Evolutionary conservation across 2,797 vertebrate species (phyloP), one percentile per base, ranked within the genome.

Genomic region (Rhynchotus rufescens): DNA sequence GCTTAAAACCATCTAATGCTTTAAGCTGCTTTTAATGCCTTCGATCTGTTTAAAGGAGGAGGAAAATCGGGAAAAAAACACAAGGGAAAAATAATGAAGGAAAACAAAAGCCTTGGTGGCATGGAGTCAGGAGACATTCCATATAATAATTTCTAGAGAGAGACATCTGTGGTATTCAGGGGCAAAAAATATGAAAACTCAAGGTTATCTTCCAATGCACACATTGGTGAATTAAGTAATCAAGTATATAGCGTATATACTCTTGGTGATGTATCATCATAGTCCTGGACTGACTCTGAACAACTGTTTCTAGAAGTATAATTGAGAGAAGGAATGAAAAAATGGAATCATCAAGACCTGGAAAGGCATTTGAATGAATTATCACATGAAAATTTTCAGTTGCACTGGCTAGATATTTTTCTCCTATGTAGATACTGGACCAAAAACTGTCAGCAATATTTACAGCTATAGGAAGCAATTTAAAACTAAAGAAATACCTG

Each of bases 11-110:
- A 51, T 44, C 69, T 69, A 90, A 88, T 59, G 20, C 69, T 62
- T 40, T 75, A 91, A 88, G 44, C 72, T 64, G 57, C 72, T 88
- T 74, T 75, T 87, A 86, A 68, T 72, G 62, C 42, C 84, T 92
- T 92, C 3, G 0, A 93, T 80, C 61, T 65, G 44, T 74, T 77
- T 88, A 61, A 84, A 93, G 23, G 25, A 56, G 3, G 8, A 76
- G 28, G 2, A 2, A 2, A 4, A 57, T 36, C 4, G 8, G n/a
- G n/a, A 22, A 45, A 66, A 9, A 45, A 11, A 49, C 3, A 14
- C 38, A 10, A 30, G 19, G 5, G 49, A 4, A 15, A 42, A 10
- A 28, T 13, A 22, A 5, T 15, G 12, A 90, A 83, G 4, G 15
- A 80, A 80, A 80, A 64, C 16, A 60, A 26, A 56, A 68, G 9